phyloP scores from a whole-genome alignment of 2,888 invertebrate species.

The Drosophila diplacantha region DNA sequence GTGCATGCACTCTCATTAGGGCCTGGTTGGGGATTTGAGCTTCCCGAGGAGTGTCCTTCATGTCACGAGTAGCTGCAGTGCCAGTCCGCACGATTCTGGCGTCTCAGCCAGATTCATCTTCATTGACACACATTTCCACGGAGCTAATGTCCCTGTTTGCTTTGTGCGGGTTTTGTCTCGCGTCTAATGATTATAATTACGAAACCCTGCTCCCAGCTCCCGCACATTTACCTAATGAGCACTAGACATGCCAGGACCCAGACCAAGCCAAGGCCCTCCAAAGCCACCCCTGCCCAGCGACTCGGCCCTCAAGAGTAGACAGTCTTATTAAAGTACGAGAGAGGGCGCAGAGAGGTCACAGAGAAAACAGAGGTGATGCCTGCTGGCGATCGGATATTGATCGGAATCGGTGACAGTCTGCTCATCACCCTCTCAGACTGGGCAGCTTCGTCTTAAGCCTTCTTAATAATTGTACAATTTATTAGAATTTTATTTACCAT shows the following conservation, averaged over 20 bases:
- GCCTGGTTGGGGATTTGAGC: not conserved
- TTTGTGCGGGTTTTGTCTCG: conserved; percentile 47
- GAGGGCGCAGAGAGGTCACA: conserved; percentile 10
- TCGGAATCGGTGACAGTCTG: conserved; percentile 16
- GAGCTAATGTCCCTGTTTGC: conserved; percentile 63
- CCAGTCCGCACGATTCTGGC: not conserved
- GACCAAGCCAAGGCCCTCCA: not conserved
- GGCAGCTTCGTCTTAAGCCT: too few species aligned
- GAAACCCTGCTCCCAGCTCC: conserved; percentile 12
- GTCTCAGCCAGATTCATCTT: conserved; percentile 42
- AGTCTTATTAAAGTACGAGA: conserved; percentile 62
- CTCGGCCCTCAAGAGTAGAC: conserved; percentile 10
- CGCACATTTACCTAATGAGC: conserved; percentile 62
- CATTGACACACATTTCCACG: conserved; percentile 51
- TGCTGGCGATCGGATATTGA: conserved; percentile 34
- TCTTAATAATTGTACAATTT: too few species aligned
- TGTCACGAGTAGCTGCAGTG: conserved; percentile 1
- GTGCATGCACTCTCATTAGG: conserved; percentile 30
- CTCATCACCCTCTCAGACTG: not conserved
- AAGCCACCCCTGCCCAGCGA: conserved; percentile 2
- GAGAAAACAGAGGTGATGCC: conserved; percentile 29
- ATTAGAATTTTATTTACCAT: not conserved
- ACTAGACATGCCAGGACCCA: conserved; percentile 15
- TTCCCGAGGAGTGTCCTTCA: conserved; percentile 1
- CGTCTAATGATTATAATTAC: conserved; percentile 67